phyloP scores from a whole-genome alignment of 2,113 vertebrate species.

The Oryctolagus cuniculus region DNA sequence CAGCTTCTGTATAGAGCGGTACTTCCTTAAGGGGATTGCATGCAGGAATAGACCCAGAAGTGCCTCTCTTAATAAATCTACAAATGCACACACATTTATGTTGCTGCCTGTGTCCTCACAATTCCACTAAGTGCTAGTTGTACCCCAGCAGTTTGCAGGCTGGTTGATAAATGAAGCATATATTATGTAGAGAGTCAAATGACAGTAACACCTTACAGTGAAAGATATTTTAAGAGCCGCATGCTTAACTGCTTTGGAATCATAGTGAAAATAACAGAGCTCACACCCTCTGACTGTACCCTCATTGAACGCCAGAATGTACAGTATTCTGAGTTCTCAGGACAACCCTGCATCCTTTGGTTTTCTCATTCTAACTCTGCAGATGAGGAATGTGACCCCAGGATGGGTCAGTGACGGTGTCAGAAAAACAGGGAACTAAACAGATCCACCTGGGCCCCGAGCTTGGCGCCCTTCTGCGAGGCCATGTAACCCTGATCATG shows the following conservation, averaged over 20 bases:
- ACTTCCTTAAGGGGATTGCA: not conserved
- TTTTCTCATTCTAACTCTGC: not conserved
- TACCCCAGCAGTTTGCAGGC: not conserved
- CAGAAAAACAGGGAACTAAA: not conserved
- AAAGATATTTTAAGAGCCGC: not conserved
- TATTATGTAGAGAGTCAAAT: not conserved
- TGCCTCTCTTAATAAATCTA: not conserved
- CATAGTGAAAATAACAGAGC: not conserved
- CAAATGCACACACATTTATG: not conserved
- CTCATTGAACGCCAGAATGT: not conserved
- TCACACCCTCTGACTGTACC: not conserved
- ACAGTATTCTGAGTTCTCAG: not conserved
- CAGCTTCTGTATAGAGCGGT: not conserved
- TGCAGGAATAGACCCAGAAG: not conserved
- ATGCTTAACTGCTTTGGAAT: not conserved
- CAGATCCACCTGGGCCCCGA: not conserved
- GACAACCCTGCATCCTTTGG: not conserved
- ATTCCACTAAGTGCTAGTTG: not conserved
- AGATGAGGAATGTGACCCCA: not conserved
- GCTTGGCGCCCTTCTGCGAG: not conserved
- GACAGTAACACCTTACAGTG: not conserved
- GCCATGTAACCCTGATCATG: not conserved
- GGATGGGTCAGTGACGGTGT: not conserved
- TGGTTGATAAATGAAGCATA: slow-evolving; percentile 1
- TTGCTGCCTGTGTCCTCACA: not conserved